These are phyloP conservation scores for Lagocephalus sceleratus DNA, from an alignment of 2,797 vertebrate genomes.

Conservation along the genomic window DNA sequence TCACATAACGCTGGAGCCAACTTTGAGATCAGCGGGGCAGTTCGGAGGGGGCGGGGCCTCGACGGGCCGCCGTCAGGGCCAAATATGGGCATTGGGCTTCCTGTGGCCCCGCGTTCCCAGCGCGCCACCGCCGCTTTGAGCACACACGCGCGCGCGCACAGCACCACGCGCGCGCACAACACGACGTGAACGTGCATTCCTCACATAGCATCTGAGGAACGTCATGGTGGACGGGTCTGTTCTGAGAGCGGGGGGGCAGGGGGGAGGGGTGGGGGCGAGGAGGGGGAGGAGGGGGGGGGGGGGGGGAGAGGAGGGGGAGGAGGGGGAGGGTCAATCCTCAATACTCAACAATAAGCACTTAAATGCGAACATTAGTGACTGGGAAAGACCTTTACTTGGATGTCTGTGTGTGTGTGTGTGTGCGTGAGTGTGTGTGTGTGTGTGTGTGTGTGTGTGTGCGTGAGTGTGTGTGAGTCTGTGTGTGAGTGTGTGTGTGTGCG, in stretches of 20 bases:
- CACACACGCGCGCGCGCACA: not conserved
- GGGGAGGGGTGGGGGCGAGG: slow-evolving; percentile 16
- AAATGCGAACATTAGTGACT: slow-evolving; percentile 12
- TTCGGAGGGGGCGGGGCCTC: slow-evolving; percentile 14
- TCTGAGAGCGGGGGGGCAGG: slow-evolving; percentile 25
- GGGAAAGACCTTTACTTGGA: not conserved
- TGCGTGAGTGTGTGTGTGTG: too few relatives aligned
- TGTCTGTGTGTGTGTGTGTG: too few relatives aligned
- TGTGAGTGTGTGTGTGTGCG: too few relatives aligned
- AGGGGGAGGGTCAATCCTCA: slow-evolving; percentile 12
- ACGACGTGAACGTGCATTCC: slow-evolving; percentile 50
- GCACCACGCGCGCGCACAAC: slow-evolving; percentile 3
- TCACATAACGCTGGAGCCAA: not conserved
- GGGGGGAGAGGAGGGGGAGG: slow-evolving; percentile 4
- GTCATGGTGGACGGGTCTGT: slow-evolving; percentile 54
- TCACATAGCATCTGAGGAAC: slow-evolving; percentile 56
- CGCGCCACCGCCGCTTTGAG: slow-evolving; percentile 21
- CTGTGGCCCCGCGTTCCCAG: slow-evolving; percentile 45
- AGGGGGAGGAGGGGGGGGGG: slow-evolving; percentile 3
- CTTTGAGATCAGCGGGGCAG: not conserved
- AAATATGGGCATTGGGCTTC: slow-evolving; percentile 62
- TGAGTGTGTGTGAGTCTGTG: too few relatives aligned
- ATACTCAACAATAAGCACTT: slow-evolving; percentile 46
- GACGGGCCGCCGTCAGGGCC: slow-evolving; percentile 34
- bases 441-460: too few relatives aligned